A percentile compares a stretch with the other conserved stretches of the same genome.
Conservation (phyloP, 2,888 invertebrate genomes). For the Drosophila meridiana region DNA sequence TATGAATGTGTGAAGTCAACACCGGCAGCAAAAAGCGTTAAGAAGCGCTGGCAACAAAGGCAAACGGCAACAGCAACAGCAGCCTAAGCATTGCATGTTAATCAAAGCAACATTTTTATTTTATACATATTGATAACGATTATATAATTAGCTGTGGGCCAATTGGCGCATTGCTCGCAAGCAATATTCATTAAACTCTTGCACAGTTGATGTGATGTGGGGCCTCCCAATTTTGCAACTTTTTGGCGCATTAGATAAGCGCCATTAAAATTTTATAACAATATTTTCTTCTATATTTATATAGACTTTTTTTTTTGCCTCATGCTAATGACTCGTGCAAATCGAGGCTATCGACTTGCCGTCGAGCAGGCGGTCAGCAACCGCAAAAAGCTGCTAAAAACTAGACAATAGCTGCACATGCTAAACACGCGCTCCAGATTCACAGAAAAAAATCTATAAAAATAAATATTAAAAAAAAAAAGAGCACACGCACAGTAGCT, state of each 20-base stretch:
- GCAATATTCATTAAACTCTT: conserved; percentile 45
- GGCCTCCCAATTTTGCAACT: conserved; percentile 19
- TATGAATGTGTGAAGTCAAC: conserved; percentile 74
- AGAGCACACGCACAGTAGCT: conserved; percentile 47
- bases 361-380: conserved; percentile 37
- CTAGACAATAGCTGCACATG: conserved; percentile 14
- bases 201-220: conserved; percentile 12
- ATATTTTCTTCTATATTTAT: conserved; percentile 14
- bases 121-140: conserved; percentile 42
- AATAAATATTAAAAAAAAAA: neutral
- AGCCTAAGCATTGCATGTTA: conserved; percentile 62
- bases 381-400: conserved; percentile 45
- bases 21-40: conserved; percentile 57
- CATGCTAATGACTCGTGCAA: conserved; percentile 56
- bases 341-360: conserved; percentile 12
- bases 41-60: conserved; percentile 56
- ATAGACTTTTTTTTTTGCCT: neutral
- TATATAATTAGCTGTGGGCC: conserved; percentile 66
- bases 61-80: conserved; percentile 9
- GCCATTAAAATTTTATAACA: conserved; percentile 21
- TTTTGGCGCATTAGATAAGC: conserved; percentile 50
- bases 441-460: conserved; percentile 13
- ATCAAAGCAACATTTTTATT: conserved; percentile 39
- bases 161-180: conserved; percentile 34
- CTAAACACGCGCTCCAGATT: conserved; percentile 29